phyloP scores from a whole-genome alignment of 1,140 invertebrate genomes.

The Neodiprion fabricii region DNA sequence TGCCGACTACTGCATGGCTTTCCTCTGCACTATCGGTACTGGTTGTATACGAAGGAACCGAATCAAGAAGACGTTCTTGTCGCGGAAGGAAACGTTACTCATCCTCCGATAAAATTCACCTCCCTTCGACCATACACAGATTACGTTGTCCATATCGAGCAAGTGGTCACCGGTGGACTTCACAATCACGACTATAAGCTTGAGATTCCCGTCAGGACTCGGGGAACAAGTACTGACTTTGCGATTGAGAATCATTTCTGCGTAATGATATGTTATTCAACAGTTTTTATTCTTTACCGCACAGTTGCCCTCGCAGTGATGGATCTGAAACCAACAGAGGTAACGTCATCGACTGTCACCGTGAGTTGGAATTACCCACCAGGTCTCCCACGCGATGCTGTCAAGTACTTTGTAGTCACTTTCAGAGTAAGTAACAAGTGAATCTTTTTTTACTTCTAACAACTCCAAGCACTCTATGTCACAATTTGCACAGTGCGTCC shows the following conservation, averaged over 20 bases:
- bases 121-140: slow-evolving; percentile 10
- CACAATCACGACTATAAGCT: slow-evolving; percentile 13
- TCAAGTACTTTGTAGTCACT: slow-evolving; percentile 8
- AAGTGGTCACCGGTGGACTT: slow-evolving; percentile 20
- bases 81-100: slow-evolving; percentile 14
- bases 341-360: not conserved
- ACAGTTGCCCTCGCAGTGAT: not conserved
- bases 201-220: slow-evolving; percentile 15
- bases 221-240: not conserved
- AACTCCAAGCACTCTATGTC: not conserved
- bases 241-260: not conserved
- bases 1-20: slow-evolving; percentile 15
- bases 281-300: not conserved
- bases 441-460: not conserved
- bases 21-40: slow-evolving; percentile 16
- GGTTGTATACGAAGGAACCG: not conserved
- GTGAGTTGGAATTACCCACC: slow-evolving; percentile 5
- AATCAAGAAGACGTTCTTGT: not conserved
- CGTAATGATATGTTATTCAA: not conserved
- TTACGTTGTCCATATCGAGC: slow-evolving; percentile 17
- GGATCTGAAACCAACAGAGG: not conserved
- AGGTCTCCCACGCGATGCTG: slow-evolving; percentile 2
- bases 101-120: slow-evolving; percentile 17
- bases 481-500: not conserved
- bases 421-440: slow-evolving; percentile 1